phyloP scores from a whole-genome alignment of 2,113 vertebrate species.

The Arothron firmamentum region DNA sequence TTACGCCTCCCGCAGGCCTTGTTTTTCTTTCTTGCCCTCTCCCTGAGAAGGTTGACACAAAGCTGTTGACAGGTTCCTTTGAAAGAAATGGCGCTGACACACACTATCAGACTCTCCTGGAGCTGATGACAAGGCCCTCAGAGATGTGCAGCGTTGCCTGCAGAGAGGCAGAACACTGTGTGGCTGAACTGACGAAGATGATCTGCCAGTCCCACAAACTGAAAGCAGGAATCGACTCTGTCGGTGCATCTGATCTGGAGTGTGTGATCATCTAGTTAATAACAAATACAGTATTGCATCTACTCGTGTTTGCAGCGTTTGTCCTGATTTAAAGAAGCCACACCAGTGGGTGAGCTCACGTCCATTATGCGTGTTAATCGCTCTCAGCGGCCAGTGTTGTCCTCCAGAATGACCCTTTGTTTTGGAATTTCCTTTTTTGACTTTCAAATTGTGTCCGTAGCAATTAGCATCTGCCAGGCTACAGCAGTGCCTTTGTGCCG shows the following conservation, averaged over 20 bases:
- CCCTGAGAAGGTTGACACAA: constrained; percentile 55
- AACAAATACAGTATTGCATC: constrained; percentile 38
- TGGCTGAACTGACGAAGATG: constrained; percentile 35
- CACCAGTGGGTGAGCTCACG: constrained; percentile 24
- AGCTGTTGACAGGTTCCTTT: constrained; percentile 64
- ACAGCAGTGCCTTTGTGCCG: constrained; percentile 26
- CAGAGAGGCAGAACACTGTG: constrained; percentile 18
- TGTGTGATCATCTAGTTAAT: constrained; percentile 24
- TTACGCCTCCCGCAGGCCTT: constrained; percentile 45
- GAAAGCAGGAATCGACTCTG: constrained; percentile 21
- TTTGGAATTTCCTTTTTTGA: constrained; percentile 44
- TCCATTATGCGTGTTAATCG: constrained; percentile 54
- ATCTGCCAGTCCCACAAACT: constrained; percentile 20
- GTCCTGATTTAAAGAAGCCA: constrained; percentile 38
- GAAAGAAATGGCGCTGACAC: constrained; percentile 69
- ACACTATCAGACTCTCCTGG: constrained; percentile 55
- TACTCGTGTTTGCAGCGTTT: constrained; percentile 18
- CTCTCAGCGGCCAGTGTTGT: constrained; percentile 56
- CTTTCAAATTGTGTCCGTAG: constrained; percentile 52
- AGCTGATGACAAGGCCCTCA: constrained; percentile 64
- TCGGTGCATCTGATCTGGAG: neutral
- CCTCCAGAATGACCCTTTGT: constrained; percentile 29
- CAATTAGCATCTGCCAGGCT: constrained; percentile 25
- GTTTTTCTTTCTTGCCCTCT: constrained; percentile 61
- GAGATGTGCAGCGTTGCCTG: constrained; percentile 43